Percentiles rank a stretch among this genome's conserved stretches.
Evolutionary conservation across 1,140 invertebrate species (phyloP).

Genomic region (Orchesella cincta): DNA sequence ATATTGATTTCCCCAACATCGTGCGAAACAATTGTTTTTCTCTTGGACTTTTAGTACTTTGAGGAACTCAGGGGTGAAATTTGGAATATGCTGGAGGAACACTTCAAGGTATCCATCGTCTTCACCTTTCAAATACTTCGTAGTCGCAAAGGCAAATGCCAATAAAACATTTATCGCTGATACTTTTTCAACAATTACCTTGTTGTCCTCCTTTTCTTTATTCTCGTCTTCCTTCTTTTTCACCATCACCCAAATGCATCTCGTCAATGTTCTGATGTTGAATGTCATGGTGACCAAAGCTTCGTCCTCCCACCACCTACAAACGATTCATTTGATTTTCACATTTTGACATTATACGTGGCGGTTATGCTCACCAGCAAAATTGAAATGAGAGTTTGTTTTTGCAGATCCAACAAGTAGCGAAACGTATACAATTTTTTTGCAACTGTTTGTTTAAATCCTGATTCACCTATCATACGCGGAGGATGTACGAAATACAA

Average conservation of each 20-base stretch:
- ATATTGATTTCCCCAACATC: too few species aligned
- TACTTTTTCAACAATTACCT: constrained; percentile 45
- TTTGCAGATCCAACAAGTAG: too few species aligned
- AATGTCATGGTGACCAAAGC: constrained; percentile 48
- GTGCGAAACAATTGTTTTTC: neutral
- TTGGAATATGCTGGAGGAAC: constrained; percentile 43
- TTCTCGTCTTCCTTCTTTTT: too few species aligned
- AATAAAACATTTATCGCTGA: constrained; percentile 48
- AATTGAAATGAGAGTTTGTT: too few species aligned
- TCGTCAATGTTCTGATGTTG: constrained; percentile 44
- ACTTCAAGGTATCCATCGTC: constrained; percentile 40
- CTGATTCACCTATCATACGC: constrained; percentile 46
- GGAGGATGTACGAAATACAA: constrained; percentile 47
- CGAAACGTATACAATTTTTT: too few species aligned
- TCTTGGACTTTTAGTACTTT: constrained; percentile 38
- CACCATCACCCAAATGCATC: constrained; percentile 44
- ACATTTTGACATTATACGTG: too few species aligned
- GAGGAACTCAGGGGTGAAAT: constrained; percentile 39
- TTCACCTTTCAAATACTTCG: constrained; percentile 48
- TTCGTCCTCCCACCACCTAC: constrained; percentile 49
- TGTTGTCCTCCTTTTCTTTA: constrained; percentile 28
- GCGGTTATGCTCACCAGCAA: too few species aligned
- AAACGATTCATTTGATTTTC: neutral
- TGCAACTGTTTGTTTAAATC: neutral
- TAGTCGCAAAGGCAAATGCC: constrained; percentile 46